Evolutionary conservation across 1,140 invertebrate genomes (phyloP).

Genomic region (Ephestia elutella): DNA sequence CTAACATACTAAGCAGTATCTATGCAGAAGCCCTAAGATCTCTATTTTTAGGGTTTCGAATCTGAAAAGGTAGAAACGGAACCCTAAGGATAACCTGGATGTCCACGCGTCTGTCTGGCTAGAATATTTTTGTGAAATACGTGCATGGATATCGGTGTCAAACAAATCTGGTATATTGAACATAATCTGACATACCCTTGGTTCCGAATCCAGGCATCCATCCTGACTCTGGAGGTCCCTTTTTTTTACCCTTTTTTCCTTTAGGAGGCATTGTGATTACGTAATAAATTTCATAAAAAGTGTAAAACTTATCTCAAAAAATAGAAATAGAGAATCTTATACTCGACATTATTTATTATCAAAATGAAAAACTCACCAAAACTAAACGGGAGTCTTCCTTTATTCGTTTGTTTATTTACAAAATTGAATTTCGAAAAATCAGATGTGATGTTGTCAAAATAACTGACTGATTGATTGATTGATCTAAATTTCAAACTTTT

Average conservation of each 20-base stretch:
- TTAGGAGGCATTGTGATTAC: slow-evolving; percentile 50
- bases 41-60: too few species aligned
- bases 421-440: slow-evolving; percentile 26
- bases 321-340: slow-evolving; percentile 34
- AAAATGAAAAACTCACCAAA: slow-evolving; percentile 43
- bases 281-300: slow-evolving; percentile 27
- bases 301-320: slow-evolving; percentile 21
- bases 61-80: too few species aligned
- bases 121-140: too few species aligned
- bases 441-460: neutral
- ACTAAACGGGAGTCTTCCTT: slow-evolving; percentile 14
- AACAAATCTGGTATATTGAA: too few species aligned
- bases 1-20: too few species aligned
- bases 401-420: slow-evolving; percentile 19
- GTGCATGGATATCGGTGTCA: too few species aligned
- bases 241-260: slow-evolving; percentile 43
- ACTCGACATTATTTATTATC: slow-evolving; percentile 52
- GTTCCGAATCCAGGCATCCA: slow-evolving; percentile 66
- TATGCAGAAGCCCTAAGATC: too few species aligned
- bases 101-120: too few species aligned
- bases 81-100: too few species aligned
- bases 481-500: too few species aligned
- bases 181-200: slow-evolving; percentile 46
- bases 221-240: slow-evolving; percentile 58
- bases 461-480: too few species aligned